Base-by-base conservation (phyloP, 2,888 invertebrate genomes). In the Julus scanicus region DNA sequence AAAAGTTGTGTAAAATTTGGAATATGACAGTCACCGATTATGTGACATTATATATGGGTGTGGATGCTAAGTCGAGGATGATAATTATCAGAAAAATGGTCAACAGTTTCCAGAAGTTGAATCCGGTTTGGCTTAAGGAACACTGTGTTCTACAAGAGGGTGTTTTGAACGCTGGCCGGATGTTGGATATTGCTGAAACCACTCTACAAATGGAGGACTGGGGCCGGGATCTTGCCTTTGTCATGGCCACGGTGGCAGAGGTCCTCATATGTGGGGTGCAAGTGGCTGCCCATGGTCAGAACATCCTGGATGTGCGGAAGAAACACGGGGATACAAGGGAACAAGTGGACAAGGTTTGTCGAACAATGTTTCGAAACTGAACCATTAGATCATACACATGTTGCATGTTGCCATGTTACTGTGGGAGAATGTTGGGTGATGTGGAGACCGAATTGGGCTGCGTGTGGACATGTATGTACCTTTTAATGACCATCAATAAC, bases 241-340 rank as follows among this genome's bases (percentile, higher is more conserved):
- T 29, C 71, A 20, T 71, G 71, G 71, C 71, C 71, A 71, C 71
- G n/a, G 71, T 71, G 29, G 71, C 71, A 20, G 71, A 71, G 29
- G 71, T 71, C 20, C 71, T 71, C 71, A 71, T 71, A 6, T 71
- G 71, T 29, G 71, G 71, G 20, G 71, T 71, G 71, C 71, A 71
- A 29, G 71, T 71, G 71, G 71, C 71, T 5, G 71, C 71, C 20
- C 71, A 71, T 9, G 71, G 71, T 29, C 71, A 71, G 71, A 71
- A 71, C 71, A 71, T 71, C 71, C 71, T 71, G 71, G 71, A 71
- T 9, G 71, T 71, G 71, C 71, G 71, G 20, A 71, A 71, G 20
- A 71, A 71, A 9, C 71, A 71, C 71, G 20, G 71, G 20, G 29
- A 2, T 29, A 71, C 71, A 20, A 71, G 71, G 20, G 29, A 6